Evolutionary conservation across 2,888 invertebrate genomes (phyloP), one percentile per base, ranked within the genome.

Genomic region (Nemotelus pantherinus): DNA sequence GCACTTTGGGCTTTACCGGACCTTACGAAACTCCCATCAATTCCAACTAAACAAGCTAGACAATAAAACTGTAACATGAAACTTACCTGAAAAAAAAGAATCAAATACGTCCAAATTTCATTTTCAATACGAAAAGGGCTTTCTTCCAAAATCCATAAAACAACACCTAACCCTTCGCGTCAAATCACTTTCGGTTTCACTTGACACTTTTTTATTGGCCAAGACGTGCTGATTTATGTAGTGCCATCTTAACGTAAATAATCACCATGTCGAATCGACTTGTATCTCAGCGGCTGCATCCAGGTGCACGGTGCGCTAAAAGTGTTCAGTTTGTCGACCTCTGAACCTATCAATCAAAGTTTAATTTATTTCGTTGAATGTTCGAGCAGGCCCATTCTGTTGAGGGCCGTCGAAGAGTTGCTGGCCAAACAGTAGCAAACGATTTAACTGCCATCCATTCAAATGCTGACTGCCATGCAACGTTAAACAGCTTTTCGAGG

Each of bases 121-220:
- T 25, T 25, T 47, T 65, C 9, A 6, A 25, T 7, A 45, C 9
- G 44, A 47, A 47, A 43, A 44, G 43, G 65, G 65, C 65, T 65
- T 65, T 65, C 47, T 45, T 45, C 9, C 25, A 25, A 25, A 25
- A 25, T 25, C 25, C 25, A 25, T 25, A 25, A 25, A 25, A 25
- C 25, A 25, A 25, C 25, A 25, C 25, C 25, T 25, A 25, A 9
- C 45, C n/a, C n/a, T 9, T 3, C n/a, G 47, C 10, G 43, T 3
- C 47, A 65, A n/a, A 45, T 65, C 65, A 65, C 65, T 65, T 65
- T 65, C 65, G n/a, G n/a, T 65, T 65, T 65, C 65, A 43, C 9
- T 47, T 45, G 47, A 5, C 25, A 25, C 25, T 25, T 25, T 25
- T 25, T 25, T 25, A 25, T 25, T 25, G 25, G 47, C 47, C 65